These are phyloP conservation scores for Ips nitidus DNA, from an alignment of 1,140 invertebrate species.

Conservation along the genomic window DNA sequence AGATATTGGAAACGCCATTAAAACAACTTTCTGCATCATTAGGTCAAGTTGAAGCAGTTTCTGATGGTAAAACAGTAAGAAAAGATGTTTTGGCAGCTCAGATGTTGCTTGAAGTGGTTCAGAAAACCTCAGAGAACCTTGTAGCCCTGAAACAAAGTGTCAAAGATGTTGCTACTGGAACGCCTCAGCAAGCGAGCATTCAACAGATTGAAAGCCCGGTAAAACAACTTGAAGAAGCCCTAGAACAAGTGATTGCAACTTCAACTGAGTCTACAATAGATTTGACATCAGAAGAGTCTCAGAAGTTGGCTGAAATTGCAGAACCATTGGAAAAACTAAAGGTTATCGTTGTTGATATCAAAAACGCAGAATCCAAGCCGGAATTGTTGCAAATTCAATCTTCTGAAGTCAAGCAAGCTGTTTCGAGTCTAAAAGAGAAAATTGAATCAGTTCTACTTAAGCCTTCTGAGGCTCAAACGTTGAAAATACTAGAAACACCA, in stretches of 20 bases:
- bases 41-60: constrained; percentile 20
- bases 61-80: neutral
- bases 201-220: constrained; percentile 1
- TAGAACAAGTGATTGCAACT: neutral
- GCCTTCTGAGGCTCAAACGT: constrained; percentile 12
- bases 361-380: neutral
- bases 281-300: constrained; percentile 16
- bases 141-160: constrained; percentile 2
- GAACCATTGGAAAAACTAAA: constrained; percentile 22
- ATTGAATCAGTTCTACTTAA: neutral
- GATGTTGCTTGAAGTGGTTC: constrained; percentile 4
- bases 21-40: constrained; percentile 22
- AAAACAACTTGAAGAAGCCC: neutral
- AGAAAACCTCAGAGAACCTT: constrained; percentile 8
- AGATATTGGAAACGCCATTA: constrained; percentile 25
- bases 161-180: neutral
- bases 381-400: constrained; percentile 2
- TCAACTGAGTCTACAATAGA: constrained; percentile 3
- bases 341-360: neutral
- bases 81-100: neutral
- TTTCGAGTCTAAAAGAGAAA: neutral
- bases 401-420: constrained; percentile 3
- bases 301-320: constrained; percentile 5
- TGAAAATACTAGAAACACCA: neutral
- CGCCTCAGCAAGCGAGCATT: constrained; percentile 17